phyloP scores from a whole-genome alignment of 2,888 invertebrate species.

The Ceraclea dissimilis region DNA sequence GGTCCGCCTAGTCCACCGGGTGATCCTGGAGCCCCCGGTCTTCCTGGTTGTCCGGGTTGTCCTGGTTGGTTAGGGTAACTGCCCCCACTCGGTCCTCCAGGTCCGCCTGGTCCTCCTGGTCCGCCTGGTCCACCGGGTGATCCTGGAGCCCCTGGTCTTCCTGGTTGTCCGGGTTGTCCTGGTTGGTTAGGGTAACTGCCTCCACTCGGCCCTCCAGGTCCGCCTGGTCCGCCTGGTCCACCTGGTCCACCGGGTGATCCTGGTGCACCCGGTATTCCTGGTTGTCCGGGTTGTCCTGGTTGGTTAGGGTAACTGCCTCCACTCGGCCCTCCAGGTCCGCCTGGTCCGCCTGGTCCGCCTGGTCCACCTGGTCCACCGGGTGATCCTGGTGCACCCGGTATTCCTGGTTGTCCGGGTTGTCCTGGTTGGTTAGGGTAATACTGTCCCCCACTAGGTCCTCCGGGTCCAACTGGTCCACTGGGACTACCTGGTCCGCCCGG shows the following conservation, averaged over 20 bases:
- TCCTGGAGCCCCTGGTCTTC: conserved; percentile 29
- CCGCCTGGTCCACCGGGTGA: conserved; percentile 30
- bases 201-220: conserved; percentile 26
- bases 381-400: conserved; percentile 27
- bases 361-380: conserved; percentile 27
- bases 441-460: conserved; percentile 38
- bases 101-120: conserved; percentile 28
- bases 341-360: conserved; percentile 26
- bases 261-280: conserved; percentile 31
- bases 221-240: conserved; percentile 26
- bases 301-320: conserved; percentile 11
- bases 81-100: conserved; percentile 23
- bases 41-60: conserved; percentile 25
- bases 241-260: conserved; percentile 21
- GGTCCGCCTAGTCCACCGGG: conserved; percentile 14
- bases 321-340: conserved; percentile 26
- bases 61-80: conserved; percentile 14
- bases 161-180: conserved; percentile 3
- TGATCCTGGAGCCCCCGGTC: conserved; percentile 13
- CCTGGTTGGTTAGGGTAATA: conserved; percentile 26
- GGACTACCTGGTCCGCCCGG: conserved; percentile 38
- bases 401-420: conserved; percentile 29
- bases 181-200: too few relatives aligned
- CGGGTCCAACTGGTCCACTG: conserved; percentile 30
- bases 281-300: conserved; percentile 20